A percentile compares a stretch with the other conserved stretches of the same genome.
phyloP scores from a whole-genome alignment of 2,888 invertebrate genomes.

The Nymphalis urticae region DNA sequence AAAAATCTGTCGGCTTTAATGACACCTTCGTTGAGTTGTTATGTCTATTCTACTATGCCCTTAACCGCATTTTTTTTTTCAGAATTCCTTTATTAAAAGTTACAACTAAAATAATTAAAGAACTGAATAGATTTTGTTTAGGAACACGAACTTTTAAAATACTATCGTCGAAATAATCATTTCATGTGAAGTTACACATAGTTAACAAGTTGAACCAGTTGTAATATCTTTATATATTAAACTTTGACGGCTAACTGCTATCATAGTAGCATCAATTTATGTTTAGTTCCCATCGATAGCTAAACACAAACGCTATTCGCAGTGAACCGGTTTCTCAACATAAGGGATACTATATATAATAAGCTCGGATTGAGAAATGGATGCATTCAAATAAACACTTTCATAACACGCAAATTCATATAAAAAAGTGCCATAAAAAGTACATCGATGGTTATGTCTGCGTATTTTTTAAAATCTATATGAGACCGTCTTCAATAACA shows the following conservation, averaged over 20 bases:
- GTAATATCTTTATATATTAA: background rate
- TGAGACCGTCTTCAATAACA: slow-evolving; percentile 1
- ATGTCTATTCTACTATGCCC: too few relatives aligned
- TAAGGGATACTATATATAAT: slow-evolving; percentile 6
- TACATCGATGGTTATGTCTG: background rate
- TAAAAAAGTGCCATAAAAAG: background rate
- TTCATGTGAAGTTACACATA: too few relatives aligned
- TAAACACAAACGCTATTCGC: slow-evolving; percentile 17
- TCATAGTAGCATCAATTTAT: background rate
- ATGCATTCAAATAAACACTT: background rate
- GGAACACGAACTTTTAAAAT: too few relatives aligned
- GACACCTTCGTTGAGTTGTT: too few relatives aligned
- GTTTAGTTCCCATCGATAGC: slow-evolving; percentile 1
- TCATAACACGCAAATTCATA: background rate
- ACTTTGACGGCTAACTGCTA: background rate
- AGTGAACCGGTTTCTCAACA: slow-evolving; percentile 16
- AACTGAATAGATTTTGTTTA: too few relatives aligned
- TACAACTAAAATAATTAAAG: too few relatives aligned
- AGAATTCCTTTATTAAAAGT: too few relatives aligned
- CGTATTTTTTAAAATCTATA: background rate
- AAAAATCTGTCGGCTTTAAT: too few relatives aligned
- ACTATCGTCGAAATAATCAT: too few relatives aligned
- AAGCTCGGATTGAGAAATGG: slow-evolving; percentile 8
- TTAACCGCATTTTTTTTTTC: too few relatives aligned
- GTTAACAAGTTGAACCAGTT: background rate